Evolutionary conservation across 2,888 invertebrate species (phyloP).

Genomic region (Napeogenes sylphis): DNA sequence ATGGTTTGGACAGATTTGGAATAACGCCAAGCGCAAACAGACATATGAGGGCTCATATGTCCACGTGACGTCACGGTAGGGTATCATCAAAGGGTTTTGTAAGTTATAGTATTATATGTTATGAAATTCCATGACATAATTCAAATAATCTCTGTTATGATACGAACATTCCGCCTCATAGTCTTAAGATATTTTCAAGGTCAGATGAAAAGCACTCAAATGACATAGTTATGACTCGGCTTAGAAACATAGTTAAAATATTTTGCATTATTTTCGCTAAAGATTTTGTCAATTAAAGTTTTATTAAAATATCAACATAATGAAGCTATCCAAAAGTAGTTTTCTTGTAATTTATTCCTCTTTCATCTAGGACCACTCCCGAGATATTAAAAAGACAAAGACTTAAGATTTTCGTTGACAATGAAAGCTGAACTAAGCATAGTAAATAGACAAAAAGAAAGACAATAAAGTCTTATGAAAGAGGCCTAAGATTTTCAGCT

Average conservation of each 20-base stretch:
- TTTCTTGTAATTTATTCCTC: background rate
- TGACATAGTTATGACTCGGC: background rate
- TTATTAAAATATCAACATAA: too few relatives aligned
- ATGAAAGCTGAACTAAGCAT: conserved; percentile 19
- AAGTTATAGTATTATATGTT: background rate
- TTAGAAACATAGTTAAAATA: background rate
- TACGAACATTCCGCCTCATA: background rate
- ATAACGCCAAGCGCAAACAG: background rate
- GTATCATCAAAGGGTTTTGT: conserved; percentile 4
- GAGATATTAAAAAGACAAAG: conserved; percentile 16
- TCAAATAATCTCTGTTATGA: background rate
- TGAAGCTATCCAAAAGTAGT: too few relatives aligned
- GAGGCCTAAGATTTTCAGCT: conserved; percentile 19
- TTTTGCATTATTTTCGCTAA: too few relatives aligned
- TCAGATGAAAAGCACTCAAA: background rate
- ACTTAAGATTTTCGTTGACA: conserved; percentile 17
- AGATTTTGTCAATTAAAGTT: too few relatives aligned
- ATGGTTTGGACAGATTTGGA: background rate
- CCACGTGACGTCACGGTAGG: background rate
- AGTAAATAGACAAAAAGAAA: conserved; percentile 23
- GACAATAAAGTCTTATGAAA: conserved; percentile 22
- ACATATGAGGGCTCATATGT: background rate
- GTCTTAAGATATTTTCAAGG: background rate
- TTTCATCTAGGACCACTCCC: conserved; percentile 3
- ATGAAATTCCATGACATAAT: background rate